Base-by-base conservation (phyloP, 2,797 vertebrate genomes). In the Crocodylus rhombifer region DNA sequence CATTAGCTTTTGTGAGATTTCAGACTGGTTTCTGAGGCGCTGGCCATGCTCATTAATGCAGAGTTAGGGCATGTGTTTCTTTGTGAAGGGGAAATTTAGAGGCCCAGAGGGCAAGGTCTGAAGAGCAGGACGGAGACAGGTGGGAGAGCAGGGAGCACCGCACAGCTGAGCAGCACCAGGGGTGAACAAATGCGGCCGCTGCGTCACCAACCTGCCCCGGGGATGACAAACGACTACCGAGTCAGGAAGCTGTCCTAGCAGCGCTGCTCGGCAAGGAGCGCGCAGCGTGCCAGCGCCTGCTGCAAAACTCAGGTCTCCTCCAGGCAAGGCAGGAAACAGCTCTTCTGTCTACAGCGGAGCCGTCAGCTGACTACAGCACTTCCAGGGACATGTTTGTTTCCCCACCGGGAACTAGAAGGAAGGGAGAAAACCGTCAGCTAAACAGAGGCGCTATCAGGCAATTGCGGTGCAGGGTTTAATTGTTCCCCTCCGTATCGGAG, bases 191-290 rank as follows among this genome's bases (percentile, higher is more conserved):
- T 0, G 3, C 57, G 71, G 71, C 1, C 2, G 85, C 80, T 13
- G 61, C 5, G 58, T 56, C 88, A 95, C 87, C 86, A 73, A 61
- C 64, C 89, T 26, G 42, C 33, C 84, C 58, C 0, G 0, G 30
- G 0, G 9, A 56, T 26, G 65, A 58, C 20, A 74, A 69, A 76
- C 0, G 64, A 58, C 61, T 3, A 6, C 14, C 0, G 60, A 67
- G 84, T 1, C 1, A 23, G 63, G 80, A 51, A 65, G 14, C 7
- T 4, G 0, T 7, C 78, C 69, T 4, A 5, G 11, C 28, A 0
- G 0, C 79, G n/a, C 26, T 0, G 0, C 23, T 23, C 3, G 23
- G 56, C n/a, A 60, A 57, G 5, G 84, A 6, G 5, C 0, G 0
- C 15, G 6, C 64, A 15, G 17, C 78, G 76, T 0, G 1, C 33